Evolutionary conservation across 53 echinoderm and acorn worm species (phyloP).

Genomic region (Holothuria scabra): DNA sequence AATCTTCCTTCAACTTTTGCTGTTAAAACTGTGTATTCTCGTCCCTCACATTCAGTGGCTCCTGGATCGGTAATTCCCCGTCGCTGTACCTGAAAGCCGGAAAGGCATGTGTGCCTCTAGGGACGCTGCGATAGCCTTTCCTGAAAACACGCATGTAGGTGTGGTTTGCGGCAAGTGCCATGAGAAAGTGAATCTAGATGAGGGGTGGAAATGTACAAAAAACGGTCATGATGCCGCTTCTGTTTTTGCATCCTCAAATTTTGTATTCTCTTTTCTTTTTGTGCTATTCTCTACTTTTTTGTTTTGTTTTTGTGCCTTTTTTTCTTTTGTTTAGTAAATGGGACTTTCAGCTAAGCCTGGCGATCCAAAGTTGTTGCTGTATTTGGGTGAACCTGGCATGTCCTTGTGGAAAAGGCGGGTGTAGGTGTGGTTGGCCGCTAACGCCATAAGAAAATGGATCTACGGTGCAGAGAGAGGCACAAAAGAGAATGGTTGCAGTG

Average conservation of each 20-base stretch:
- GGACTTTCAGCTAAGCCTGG: slow-evolving; percentile 51
- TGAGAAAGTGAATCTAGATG: slow-evolving; percentile 89
- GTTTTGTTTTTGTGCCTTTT: slow-evolving; percentile 25
- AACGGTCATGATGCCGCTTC: slow-evolving; percentile 14
- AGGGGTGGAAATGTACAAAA: slow-evolving; percentile 46
- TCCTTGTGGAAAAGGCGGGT: slow-evolving; percentile 79
- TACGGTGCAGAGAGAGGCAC: slow-evolving; percentile 51
- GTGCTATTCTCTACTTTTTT: slow-evolving; percentile 1
- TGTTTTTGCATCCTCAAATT: slow-evolving; percentile 6
- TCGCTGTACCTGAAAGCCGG: slow-evolving; percentile 75
- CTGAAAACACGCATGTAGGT: slow-evolving; percentile 88
- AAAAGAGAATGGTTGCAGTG: slow-evolving; percentile 47
- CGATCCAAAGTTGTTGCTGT: slow-evolving; percentile 59
- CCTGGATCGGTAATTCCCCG: slow-evolving; percentile 75
- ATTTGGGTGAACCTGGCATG: slow-evolving; percentile 50
- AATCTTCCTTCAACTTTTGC: neutral
- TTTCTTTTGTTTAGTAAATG: slow-evolving; percentile 38
- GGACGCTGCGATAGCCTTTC: slow-evolving; percentile 67
- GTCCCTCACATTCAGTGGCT: slow-evolving; percentile 86
- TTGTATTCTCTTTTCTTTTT: neutral
- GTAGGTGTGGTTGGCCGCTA: slow-evolving; percentile 97
- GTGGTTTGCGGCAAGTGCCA: slow-evolving; percentile 94
- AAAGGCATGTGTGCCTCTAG: slow-evolving; percentile 78
- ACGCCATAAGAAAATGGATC: slow-evolving; percentile 94
- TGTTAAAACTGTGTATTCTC: slow-evolving; percentile 87